These are phyloP conservation scores for Amphiprion ocellaris DNA, from an alignment of 2,113 vertebrate genomes.

Conservation along the genomic window DNA sequence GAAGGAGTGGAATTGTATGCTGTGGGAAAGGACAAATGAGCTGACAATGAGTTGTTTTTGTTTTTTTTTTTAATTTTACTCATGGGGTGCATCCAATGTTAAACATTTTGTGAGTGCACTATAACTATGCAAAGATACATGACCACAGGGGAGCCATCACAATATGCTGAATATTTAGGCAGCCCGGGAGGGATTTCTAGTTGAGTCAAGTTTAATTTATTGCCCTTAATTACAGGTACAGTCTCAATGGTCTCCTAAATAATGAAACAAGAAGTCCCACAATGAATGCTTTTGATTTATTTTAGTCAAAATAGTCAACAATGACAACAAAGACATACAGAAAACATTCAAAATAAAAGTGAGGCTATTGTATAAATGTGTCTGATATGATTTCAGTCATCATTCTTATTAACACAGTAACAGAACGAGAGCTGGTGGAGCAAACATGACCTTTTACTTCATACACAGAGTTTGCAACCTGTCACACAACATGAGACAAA, in stretches of 20 bases:
- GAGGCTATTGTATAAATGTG: neutral
- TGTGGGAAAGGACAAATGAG: conserved; percentile 41
- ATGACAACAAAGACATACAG: neutral
- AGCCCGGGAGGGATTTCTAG: neutral
- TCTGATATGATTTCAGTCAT: neutral
- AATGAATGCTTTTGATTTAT: neutral
- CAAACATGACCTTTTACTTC: neutral
- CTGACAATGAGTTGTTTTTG: neutral
- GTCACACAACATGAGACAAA: neutral
- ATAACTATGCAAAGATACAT: conserved; percentile 16
- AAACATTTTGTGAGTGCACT: conserved; percentile 1
- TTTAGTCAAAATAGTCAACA: neutral
- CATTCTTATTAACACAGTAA: neutral
- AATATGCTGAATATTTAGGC: conserved; percentile 15
- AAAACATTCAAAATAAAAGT: neutral
- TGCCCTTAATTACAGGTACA: conserved; percentile 9
- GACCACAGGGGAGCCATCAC: neutral
- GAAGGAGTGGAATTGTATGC: conserved; percentile 2
- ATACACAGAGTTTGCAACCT: neutral
- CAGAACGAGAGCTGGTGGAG: neutral
- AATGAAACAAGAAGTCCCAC: conserved; percentile 16
- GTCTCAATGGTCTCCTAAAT: conserved; percentile 14
- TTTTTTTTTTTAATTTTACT: conserved; percentile 14
- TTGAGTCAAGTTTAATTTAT: neutral
- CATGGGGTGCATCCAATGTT: neutral